Conservation (phyloP, 2,113 vertebrate genomes). For the Bucco capensis region DNA sequence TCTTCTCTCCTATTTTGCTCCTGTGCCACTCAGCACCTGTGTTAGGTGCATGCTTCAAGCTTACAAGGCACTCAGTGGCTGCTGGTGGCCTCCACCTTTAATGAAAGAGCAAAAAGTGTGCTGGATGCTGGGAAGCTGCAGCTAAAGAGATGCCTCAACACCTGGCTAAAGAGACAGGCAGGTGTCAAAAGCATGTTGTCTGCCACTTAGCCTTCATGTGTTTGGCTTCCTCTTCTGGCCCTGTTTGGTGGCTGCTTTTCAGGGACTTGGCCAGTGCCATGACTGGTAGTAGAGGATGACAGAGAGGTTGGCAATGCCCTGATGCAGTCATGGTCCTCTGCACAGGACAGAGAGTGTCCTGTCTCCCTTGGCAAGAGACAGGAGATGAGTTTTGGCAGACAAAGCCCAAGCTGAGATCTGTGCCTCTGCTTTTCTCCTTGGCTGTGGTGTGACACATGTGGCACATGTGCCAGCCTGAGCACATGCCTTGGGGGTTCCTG, state of each 20-base stretch:
- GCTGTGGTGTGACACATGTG: not conserved
- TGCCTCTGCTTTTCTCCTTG: not conserved
- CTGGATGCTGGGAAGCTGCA: not conserved
- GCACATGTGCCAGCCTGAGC: not conserved
- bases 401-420: not conserved
- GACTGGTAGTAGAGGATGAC: accelerated
- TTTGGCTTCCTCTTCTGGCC: not conserved
- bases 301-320: not conserved
- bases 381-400: not conserved
- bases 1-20: not conserved
- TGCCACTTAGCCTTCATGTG: not conserved
- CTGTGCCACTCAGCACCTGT: not conserved
- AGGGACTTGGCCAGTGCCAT: accelerated
- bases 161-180: not conserved
- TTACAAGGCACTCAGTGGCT: not conserved
- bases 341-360: not conserved
- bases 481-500: accelerated
- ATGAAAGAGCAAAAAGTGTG: not conserved
- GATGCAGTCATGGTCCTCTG: not conserved
- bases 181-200: not conserved
- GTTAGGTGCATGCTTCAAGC: not conserved
- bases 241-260: not conserved
- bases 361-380: not conserved
- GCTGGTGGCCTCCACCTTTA: not conserved
- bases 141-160: not conserved